phyloP scores from a whole-genome alignment of 2,888 invertebrate species.

The Melanchra persicariae region DNA sequence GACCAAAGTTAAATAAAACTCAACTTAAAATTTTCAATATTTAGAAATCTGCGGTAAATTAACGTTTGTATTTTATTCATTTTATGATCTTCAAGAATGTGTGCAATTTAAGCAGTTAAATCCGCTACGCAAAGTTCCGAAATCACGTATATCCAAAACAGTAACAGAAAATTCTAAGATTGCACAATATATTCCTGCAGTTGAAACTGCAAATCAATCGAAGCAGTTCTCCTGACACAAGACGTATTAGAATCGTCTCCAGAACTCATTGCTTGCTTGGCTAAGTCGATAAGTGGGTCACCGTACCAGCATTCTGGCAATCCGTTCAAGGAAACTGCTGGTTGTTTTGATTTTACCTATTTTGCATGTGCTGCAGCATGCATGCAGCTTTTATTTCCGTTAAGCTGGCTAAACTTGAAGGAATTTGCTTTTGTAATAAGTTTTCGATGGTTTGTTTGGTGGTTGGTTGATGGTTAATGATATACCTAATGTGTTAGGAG shows the following conservation, averaged over 20 bases:
- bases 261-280: constrained; percentile 46
- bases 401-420: background rate
- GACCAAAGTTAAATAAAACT: too few species aligned
- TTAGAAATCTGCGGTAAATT: too few species aligned
- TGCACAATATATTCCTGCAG: constrained; percentile 26
- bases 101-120: background rate
- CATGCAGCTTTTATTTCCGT: constrained; percentile 23
- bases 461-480: too few species aligned
- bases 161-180: constrained; percentile 10
- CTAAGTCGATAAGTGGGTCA: constrained; percentile 52
- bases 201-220: constrained; percentile 42
- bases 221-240: constrained; percentile 46
- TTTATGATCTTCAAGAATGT: too few species aligned
- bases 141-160: background rate
- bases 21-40: too few species aligned
- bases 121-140: background rate
- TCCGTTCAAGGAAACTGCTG: constrained; percentile 17
- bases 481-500: background rate
- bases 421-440: background rate
- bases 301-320: constrained; percentile 13
- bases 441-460: too few species aligned
- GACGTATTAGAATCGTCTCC: constrained; percentile 55
- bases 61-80: too few species aligned
- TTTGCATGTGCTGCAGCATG: constrained; percentile 31
- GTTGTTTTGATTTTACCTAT: constrained; percentile 19